A percentile compares a stretch with the other conserved stretches of the same genome.
Conservation (phyloP, 2,113 vertebrate species). For the Brachyhypopomus occidentalis region DNA sequence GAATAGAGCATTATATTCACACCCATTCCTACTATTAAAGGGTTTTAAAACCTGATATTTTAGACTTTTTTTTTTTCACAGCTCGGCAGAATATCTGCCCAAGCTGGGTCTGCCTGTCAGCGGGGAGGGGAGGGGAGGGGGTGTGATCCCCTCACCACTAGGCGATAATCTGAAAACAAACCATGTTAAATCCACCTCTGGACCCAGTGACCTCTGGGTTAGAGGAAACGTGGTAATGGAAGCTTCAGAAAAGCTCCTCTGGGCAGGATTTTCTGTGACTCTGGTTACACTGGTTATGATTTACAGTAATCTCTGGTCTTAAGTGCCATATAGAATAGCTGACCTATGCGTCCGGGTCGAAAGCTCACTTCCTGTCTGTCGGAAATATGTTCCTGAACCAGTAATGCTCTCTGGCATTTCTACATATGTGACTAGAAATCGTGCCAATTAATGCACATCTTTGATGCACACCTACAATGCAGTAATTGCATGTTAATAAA, state of each 20-base stretch:
- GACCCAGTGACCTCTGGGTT: constrained; percentile 61
- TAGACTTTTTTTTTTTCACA: neutral
- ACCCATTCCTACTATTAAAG: neutral
- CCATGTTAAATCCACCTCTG: constrained; percentile 65
- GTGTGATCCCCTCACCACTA: constrained; percentile 56
- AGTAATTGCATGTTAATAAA: constrained; percentile 47
- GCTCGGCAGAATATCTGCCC: neutral
- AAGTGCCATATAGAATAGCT: constrained; percentile 57
- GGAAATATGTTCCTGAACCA: constrained; percentile 41
- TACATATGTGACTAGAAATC: constrained; percentile 42
- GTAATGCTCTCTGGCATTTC: constrained; percentile 44
- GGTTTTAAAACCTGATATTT: neutral
- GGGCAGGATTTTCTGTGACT: constrained; percentile 74
- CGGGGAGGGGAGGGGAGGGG: constrained; percentile 29
- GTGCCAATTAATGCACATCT: constrained; percentile 40
- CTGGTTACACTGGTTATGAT: constrained; percentile 68
- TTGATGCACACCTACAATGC: constrained; percentile 65
- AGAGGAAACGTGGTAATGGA: constrained; percentile 59
- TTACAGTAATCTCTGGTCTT: constrained; percentile 62
- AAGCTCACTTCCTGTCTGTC: constrained; percentile 28
- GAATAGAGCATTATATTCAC: neutral
- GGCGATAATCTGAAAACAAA: constrained; percentile 78
- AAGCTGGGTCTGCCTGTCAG: neutral
- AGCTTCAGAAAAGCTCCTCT: constrained; percentile 51
- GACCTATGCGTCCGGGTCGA: constrained; percentile 45